phyloP scores from a whole-genome alignment of 1,140 invertebrate genomes.

The Ladona fulva region DNA sequence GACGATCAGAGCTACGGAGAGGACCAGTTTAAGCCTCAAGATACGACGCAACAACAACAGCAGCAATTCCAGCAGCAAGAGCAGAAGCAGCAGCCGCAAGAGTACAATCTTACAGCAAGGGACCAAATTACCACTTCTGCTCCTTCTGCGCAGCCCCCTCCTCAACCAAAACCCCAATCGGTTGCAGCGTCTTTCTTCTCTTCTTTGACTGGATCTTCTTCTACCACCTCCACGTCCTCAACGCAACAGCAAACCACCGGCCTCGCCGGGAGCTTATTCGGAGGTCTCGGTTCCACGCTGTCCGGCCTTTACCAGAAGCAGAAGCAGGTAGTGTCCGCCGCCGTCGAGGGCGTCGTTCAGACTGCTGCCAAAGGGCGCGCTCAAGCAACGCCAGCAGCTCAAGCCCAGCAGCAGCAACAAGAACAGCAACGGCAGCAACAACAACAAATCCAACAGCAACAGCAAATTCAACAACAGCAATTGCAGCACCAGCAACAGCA shows the following conservation, averaged over 20 bases:
- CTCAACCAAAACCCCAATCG: conserved; percentile 12
- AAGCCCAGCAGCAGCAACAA: no score
- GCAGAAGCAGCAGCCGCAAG: conserved; percentile 14
- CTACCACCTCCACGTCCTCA: background rate
- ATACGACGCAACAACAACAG: conserved; percentile 31
- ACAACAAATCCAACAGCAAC: conserved; percentile 19
- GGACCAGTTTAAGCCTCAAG: conserved; percentile 26
- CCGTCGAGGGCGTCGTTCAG: conserved; percentile 27
- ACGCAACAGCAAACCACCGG: background rate
- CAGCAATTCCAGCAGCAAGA: conserved; percentile 30
- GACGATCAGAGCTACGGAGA: conserved; percentile 19
- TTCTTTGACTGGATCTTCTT: background rate
- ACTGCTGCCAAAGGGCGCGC: conserved; percentile 31
- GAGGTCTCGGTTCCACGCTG: background rate
- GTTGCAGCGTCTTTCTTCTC: background rate
- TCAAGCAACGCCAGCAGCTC: conserved; percentile 32
- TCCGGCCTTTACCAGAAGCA: background rate
- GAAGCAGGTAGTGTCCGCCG: background rate
- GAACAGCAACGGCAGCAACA: conserved; percentile 32
- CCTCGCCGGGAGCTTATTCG: background rate
- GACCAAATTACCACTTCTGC: background rate
- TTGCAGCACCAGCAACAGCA: no score
- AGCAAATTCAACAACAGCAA: conserved; percentile 15
- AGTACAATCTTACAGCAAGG: background rate
- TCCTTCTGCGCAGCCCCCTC: conserved; percentile 10